A percentile compares a stretch with the other conserved stretches of the same genome.
These are phyloP conservation scores for Agrotis clavis DNA, from an alignment of 2,888 invertebrate genomes.

Conservation along the genomic window DNA sequence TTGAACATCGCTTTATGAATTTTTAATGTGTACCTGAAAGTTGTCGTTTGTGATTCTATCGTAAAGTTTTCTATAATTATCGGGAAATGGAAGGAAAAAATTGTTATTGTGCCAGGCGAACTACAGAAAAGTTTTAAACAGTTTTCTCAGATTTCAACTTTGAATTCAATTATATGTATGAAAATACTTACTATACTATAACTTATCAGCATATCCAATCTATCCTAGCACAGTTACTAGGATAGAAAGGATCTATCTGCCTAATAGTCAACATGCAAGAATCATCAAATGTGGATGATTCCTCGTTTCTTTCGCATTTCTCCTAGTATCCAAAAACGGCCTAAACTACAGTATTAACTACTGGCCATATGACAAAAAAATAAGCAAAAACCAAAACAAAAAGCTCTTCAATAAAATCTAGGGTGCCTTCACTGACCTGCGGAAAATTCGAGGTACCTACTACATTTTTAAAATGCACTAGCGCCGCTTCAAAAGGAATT, in stretches of 20 bases:
- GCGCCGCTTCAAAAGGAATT: too few relatives aligned
- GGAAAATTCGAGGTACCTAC: too few relatives aligned
- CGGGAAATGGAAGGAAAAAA: constrained; percentile 15
- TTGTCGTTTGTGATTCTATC: constrained; percentile 30
- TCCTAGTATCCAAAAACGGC: too few relatives aligned
- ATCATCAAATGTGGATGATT: not conserved
- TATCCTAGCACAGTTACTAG: too few relatives aligned
- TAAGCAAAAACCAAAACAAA: not conserved
- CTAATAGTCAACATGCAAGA: not conserved
- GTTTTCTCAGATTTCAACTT: not conserved
- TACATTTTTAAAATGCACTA: too few relatives aligned
- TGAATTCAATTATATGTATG: not conserved
- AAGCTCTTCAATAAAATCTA: not conserved
- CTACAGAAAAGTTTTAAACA: constrained; percentile 2
- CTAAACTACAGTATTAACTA: too few relatives aligned
- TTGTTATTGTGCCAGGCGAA: constrained; percentile 5
- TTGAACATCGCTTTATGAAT: constrained; percentile 36
- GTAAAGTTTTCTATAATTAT: not conserved
- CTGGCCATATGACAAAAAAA: not conserved
- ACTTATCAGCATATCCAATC: too few relatives aligned
- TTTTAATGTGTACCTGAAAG: constrained; percentile 33
- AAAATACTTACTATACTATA: too few relatives aligned
- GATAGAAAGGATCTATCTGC: too few relatives aligned
- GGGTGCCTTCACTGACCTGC: too few relatives aligned
- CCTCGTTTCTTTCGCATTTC: too few relatives aligned